These are phyloP conservation scores for Amniataba percoides DNA, from an alignment of 2,797 vertebrate species.

Conservation along the genomic window DNA sequence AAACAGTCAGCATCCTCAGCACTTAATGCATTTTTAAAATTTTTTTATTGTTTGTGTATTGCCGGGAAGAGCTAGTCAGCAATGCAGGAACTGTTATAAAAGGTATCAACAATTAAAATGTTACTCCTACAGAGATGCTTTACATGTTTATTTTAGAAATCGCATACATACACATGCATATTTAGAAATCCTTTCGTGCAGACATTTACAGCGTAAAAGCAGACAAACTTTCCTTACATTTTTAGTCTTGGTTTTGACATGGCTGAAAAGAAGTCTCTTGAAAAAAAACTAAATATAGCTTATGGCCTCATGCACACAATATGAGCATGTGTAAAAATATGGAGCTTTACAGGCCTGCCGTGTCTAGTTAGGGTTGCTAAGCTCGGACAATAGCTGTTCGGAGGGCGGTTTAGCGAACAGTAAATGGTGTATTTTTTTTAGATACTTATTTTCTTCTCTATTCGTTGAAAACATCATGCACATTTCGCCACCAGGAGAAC, in stretches of 20 bases:
- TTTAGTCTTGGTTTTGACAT: not conserved
- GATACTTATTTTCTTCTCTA: slow-evolving; percentile 11
- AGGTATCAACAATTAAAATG: not conserved
- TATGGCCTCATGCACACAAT: not conserved
- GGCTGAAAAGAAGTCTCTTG: not conserved
- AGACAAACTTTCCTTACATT: not conserved
- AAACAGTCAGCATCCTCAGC: not conserved
- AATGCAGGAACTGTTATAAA: too few relatives aligned
- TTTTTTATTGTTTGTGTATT: too few relatives aligned
- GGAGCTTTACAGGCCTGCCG: not conserved
- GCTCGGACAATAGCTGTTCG: not conserved
- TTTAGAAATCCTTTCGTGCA: too few relatives aligned
- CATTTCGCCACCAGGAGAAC: not conserved
- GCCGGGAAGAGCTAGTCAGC: too few relatives aligned
- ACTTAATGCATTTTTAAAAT: too few relatives aligned
- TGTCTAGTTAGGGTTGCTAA: not conserved
- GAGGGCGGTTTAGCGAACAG: not conserved
- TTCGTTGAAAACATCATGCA: slow-evolving; percentile 16
- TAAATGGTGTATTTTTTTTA: slow-evolving; percentile 7
- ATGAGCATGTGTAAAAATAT: not conserved
- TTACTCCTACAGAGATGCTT: too few relatives aligned
- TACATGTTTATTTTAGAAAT: too few relatives aligned
- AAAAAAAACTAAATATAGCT: too few relatives aligned
- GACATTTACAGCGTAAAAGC: not conserved
- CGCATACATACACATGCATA: too few relatives aligned